These are phyloP conservation scores for Columba livia DNA, from an alignment of 2,113 vertebrate genomes.

Conservation along the genomic window DNA sequence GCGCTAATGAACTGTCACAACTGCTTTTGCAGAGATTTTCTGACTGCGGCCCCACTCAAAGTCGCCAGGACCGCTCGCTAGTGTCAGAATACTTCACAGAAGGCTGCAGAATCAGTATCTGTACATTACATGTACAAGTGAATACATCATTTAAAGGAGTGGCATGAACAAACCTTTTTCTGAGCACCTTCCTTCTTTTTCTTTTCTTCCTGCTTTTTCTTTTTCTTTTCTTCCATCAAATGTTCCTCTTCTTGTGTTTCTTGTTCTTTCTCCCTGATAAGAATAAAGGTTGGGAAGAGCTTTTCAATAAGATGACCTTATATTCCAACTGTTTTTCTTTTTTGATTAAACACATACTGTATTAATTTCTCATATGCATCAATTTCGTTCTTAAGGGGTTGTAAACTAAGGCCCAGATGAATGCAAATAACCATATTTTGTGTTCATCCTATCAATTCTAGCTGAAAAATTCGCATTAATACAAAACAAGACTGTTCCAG, in stretches of 20 bases:
- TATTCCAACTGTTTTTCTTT: not conserved
- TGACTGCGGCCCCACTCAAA: not conserved
- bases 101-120: not conserved
- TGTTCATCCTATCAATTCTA: not conserved
- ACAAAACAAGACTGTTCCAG: not conserved
- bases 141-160: not conserved
- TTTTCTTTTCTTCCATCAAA: constrained; percentile 99
- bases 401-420: not conserved
- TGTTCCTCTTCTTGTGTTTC: constrained; percentile 92
- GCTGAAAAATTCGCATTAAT: not conserved
- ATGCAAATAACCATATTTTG: not conserved
- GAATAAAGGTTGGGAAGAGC: constrained; percentile 10
- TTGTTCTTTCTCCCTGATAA: constrained; percentile 87
- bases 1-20: not conserved
- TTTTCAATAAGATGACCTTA: not conserved
- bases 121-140: rapidly evolving
- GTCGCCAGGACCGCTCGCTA: not conserved
- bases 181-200: constrained; percentile 95
- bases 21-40: not conserved
- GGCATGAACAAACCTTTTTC: constrained; percentile 85
- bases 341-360: not conserved
- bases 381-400: not conserved
- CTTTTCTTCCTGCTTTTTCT: constrained; percentile 98
- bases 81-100: not conserved
- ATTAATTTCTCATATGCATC: not conserved